Evolutionary conservation across 1,140 invertebrate genomes (phyloP), one percentile per base, ranked within the genome.

Genomic region (Listronotus oregonensis): DNA sequence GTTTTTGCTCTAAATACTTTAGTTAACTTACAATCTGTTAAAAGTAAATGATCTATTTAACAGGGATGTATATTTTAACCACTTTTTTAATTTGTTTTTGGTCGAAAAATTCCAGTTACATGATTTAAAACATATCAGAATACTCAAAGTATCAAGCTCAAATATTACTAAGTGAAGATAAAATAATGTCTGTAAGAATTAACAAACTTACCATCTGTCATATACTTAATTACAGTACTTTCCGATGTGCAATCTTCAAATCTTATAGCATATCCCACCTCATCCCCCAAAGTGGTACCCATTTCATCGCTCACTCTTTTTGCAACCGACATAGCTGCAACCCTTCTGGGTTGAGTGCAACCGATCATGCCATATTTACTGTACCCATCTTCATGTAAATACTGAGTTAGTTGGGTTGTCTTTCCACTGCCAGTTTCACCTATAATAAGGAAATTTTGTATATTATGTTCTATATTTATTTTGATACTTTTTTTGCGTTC

Each of bases 281-380:
- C 92, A 49, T 94, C 90, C 15, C 93, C 86, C 86, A 59, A n/a
- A 43, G 47, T 88, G 1, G 91, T 91, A 27, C 86, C 85, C 94
- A 99, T 98, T 85, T 99, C 98, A 80, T 99, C 97, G 21, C 96
- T 93, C 3, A 99, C 98, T 76, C 98, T 87, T 81, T 99, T 99
- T 3, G 98, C 98, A 6, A 99, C 97, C 7, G 94, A 96, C 97
- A 99, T 99, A 39, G 97, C 97, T 43, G 98, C 97, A 0, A 99
- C 95, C 75, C 97, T 84, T 50, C 97, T 81, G 0, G 97, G 97
- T 76, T 91, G 89, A 0, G 96, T 99, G 78, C 95, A 98, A 0
- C 97, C 97, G 67, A 99, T 94, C 86, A 97, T 94, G 8, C 96
- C 96, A 69, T 89, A 86, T 67, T 87, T 87, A 69, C 93, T 96